Base-by-base conservation (phyloP, 2,888 invertebrate species). In the Idaea dimidiata region DNA sequence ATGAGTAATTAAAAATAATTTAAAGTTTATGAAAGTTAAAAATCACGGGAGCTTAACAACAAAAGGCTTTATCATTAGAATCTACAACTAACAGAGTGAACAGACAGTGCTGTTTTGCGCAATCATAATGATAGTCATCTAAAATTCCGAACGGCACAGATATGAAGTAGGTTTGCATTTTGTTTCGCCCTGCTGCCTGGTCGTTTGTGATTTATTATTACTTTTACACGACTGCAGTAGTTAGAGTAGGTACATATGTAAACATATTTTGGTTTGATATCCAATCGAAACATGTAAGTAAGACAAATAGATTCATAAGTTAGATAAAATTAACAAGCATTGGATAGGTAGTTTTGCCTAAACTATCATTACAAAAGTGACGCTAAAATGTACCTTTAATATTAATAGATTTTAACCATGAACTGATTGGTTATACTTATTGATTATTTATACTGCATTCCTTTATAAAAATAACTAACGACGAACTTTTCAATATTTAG, bases 121-220 rank as follows among this genome's bases (percentile, higher is more conserved):
- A 90, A 89, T 88, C 88, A 88, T 80, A 75, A 68, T 77, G 89
- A 89, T 90, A 80, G 68, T 63, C 74, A 90, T 89, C 88, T 75
- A 62, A 63, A 67, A 70, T 76, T 69, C 43, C 10, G 43, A 14
- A 43, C 43, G 43, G 43, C 75, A 79, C 81, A 80, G 81, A 84
- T 83, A 86, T 78, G 79, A 79, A 78, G 76, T 80, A 79, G n/a
- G n/a, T n/a, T n/a, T 80, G 81, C 80, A 77, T 74, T 78, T 78
- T 71, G 75, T 77, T 76, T 72, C 72, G 68, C 72, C 75, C 65
- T 68, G 62, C 65, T 64, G 64, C 65, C 63, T 68, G 62, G 55
- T 66, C 61, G 59, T 66, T 68, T 62, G 66, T 69, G 66, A 70
- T 69, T 67, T 70, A 70, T 67, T 70, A 70, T 70, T 62, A 60